These are phyloP conservation scores for Epirrhoe tristata DNA, from an alignment of 2,888 invertebrate genomes.

Conservation along the genomic window DNA sequence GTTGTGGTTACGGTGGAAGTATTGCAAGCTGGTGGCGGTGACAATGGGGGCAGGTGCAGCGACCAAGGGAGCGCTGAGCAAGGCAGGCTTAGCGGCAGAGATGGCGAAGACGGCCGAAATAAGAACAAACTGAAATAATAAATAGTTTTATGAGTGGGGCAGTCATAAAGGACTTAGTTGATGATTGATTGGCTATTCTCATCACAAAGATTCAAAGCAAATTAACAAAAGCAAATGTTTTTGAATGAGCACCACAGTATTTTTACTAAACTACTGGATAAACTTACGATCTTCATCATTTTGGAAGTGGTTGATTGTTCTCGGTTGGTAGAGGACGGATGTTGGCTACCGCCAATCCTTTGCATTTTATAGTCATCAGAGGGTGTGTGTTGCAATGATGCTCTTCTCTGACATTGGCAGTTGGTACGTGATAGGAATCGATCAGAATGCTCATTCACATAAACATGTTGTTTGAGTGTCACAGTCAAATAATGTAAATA, in stretches of 20 bases:
- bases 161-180: too few species aligned
- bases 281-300: conserved; percentile 80
- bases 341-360: conserved; percentile 46
- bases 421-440: conserved; percentile 73
- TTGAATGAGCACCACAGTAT: too few species aligned
- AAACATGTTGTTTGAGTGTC: conserved; percentile 42
- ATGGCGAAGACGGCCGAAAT: conserved; percentile 71
- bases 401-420: conserved; percentile 75
- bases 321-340: conserved; percentile 66
- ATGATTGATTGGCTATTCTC: too few species aligned
- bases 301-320: conserved; percentile 62
- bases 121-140: conserved; percentile 60
- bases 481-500: conserved; percentile 33
- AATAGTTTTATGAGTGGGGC: background rate
- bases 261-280: background rate
- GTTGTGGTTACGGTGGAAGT: conserved; percentile 88
- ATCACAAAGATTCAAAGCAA: too few species aligned
- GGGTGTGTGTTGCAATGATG: conserved; percentile 59
- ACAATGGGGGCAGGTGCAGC: conserved; percentile 81
- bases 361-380: conserved; percentile 67
- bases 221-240: too few species aligned
- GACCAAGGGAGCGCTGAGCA: conserved; percentile 65
- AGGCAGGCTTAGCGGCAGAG: conserved; percentile 67
- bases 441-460: conserved; percentile 50
- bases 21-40: conserved; percentile 89